Evolutionary conservation across 2,888 invertebrate species (phyloP), one percentile per base, ranked within the genome.

Genomic region (Microctonus hyperodae): DNA sequence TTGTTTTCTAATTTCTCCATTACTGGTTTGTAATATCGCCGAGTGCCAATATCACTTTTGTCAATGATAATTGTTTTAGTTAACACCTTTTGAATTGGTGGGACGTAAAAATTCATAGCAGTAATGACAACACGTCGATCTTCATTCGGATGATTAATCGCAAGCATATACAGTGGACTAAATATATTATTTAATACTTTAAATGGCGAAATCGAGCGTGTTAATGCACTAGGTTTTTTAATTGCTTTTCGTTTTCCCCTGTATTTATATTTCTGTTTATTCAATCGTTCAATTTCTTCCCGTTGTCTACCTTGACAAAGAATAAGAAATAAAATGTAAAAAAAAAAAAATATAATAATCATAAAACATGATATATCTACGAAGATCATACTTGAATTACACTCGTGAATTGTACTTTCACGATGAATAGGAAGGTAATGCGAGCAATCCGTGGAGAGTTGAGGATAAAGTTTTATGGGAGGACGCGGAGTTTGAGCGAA

Each of bases 101-200:
- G 85, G n/a, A 74, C 67, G 66, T 81, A 81, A 72, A 87, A 79
- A 56, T 77, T 84, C 65, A 88, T 84, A 71, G 84, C 81, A 74
- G 87, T 87, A 33, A 88, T 72, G 1, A 85, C 78, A 35, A 86
- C 76, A 20, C 80, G 83, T 70, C 85, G 80, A 4, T 83, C 83
- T 67, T 76, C 85, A 69, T 83, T 87, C 5, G 81, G 88, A 78
- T 82, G 84, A 67, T 84, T 85, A 37, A 87, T 82, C 72, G 84
- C 81, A 67, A 87, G 84, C 79, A 87, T 88, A 76, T 89, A 93
- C 40, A 86, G 84, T 0, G 93, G 93, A 70, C 87, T 88, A 31
- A 92, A 85, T 37, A 86, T 81, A 50, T 89, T 86, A 79, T 91
- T 88, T 13, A 90, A 83, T 65, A 86, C 78, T 78, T 88, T 88